Conservation (phyloP, 2,888 invertebrate genomes). For the Rhamphomyia laevipes region DNA sequence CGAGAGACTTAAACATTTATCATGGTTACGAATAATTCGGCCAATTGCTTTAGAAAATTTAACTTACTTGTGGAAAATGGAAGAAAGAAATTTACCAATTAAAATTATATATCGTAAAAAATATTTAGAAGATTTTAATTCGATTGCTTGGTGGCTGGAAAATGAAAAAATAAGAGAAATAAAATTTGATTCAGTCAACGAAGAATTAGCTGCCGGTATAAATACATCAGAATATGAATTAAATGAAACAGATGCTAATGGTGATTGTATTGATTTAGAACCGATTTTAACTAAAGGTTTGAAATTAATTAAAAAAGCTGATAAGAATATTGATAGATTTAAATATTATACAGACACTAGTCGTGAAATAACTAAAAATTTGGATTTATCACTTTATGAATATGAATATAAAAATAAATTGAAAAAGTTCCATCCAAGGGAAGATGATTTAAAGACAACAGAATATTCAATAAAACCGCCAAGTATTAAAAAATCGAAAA, state of each 20-base stretch:
- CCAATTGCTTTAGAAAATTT: conserved; percentile 20
- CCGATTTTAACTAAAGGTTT: conserved; percentile 8
- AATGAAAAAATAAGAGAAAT: conserved; percentile 18
- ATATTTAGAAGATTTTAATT: conserved; percentile 19
- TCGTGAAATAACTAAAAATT: conserved; percentile 11
- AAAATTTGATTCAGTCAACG: conserved; percentile 7
- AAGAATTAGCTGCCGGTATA: background rate
- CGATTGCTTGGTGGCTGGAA: conserved; percentile 28
- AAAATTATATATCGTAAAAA: conserved; percentile 27
- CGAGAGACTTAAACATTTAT: conserved; percentile 14
- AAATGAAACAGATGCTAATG: background rate
- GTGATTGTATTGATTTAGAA: conserved; percentile 6
- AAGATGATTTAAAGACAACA: no score
- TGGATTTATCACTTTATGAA: conserved; percentile 11
- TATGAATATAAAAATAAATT: background rate
- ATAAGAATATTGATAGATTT: conserved; percentile 10
- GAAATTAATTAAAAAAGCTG: conserved; percentile 9
- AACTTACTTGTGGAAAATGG: conserved; percentile 11
- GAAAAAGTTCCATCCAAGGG: background rate
- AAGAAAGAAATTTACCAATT: conserved; percentile 13
- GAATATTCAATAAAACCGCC: background rate
- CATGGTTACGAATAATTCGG: conserved; percentile 26
- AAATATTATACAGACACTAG: conserved; percentile 4
- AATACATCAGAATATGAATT: background rate
- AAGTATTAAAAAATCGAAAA: background rate